Conservation (phyloP, 2,113 vertebrate species). For the Anguilla japonica region DNA sequence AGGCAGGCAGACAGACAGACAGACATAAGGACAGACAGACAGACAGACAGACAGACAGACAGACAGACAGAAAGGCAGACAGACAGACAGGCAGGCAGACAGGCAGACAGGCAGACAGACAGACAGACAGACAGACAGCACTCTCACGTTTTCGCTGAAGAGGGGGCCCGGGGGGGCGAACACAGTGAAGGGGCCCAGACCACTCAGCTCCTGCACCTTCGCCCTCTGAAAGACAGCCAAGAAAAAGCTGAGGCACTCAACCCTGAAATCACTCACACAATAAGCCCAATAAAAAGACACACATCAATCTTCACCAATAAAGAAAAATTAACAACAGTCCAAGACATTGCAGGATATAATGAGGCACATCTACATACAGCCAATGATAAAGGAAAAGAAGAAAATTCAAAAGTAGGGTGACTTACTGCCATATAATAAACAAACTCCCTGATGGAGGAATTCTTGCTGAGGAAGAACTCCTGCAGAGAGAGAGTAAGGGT, state of each 20-base stretch:
- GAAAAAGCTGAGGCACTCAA: neutral
- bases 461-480: constrained; percentile 68
- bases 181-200: constrained; percentile 82
- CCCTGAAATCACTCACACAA: neutral
- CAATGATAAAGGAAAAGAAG: no score
- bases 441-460: constrained; percentile 61
- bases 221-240: constrained; percentile 56
- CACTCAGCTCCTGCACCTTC: constrained; percentile 63
- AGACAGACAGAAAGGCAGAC: no score
- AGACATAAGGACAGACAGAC: no score
- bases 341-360: neutral
- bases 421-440: constrained; percentile 72
- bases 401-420: neutral
- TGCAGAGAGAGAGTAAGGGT: constrained; percentile 49
- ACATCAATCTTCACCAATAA: neutral
- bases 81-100: no score
- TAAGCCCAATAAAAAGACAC: neutral
- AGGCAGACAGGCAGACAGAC: no score
- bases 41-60: no score
- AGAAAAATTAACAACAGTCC: neutral
- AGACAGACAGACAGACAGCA: neutral
- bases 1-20: neutral
- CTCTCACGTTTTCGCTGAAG: constrained; percentile 23
- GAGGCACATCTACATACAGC: neutral
- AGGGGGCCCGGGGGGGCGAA: constrained; percentile 66